Conservation (phyloP, 2,797 vertebrate genomes). For the Agapornis canus region DNA sequence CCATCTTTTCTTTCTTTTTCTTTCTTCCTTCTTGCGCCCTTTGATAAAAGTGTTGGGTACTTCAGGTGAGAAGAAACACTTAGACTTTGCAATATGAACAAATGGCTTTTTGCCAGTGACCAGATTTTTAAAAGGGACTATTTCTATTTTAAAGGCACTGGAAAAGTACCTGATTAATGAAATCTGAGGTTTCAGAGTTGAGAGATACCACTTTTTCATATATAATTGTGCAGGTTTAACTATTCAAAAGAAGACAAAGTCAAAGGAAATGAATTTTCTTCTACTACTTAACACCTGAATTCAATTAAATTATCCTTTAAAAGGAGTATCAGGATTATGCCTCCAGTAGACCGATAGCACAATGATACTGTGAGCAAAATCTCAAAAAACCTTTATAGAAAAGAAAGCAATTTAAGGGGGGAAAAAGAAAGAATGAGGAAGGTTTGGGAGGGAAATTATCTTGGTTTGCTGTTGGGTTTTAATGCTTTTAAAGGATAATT, state of each 20-base stretch:
- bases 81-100: neutral
- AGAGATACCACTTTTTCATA: neutral
- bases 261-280: constrained; percentile 8
- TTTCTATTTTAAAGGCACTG: neutral
- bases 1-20: neutral
- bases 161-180: neutral
- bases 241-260: neutral
- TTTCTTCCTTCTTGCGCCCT: rapidly evolving
- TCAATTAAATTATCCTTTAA: neutral
- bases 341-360: neutral
- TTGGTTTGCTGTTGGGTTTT: neutral
- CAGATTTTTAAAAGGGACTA: neutral
- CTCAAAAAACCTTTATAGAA: neutral
- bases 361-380: neutral
- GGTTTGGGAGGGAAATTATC: neutral
- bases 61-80: neutral
- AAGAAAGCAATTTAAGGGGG: neutral
- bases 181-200: neutral
- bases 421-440: neutral
- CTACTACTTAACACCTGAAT: neutral
- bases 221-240: neutral
- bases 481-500: neutral
- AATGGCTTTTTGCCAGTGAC: neutral
- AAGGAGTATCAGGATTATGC: neutral
- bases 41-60: neutral